Percentiles rank a stretch among this genome's conserved stretches.
Evolutionary conservation across 2,888 invertebrate genomes (phyloP).

Genomic region (Hirudinaria manillensis): DNA sequence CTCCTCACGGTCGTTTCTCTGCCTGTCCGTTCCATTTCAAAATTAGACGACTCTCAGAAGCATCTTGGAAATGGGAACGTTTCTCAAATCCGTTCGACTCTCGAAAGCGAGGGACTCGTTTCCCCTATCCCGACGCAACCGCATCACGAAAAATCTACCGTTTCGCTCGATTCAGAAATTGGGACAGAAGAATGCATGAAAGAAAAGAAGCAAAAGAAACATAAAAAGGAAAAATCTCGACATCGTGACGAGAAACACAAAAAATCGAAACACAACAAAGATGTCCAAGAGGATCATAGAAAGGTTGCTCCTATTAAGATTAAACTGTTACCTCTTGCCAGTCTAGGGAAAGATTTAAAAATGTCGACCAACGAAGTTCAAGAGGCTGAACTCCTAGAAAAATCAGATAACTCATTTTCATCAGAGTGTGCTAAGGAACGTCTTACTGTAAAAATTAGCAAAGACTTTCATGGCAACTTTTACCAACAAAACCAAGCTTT

Average conservation of each 20-base stretch:
- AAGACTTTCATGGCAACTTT: not conserved
- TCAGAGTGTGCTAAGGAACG: not conserved
- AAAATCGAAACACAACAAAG: slow-evolving; percentile 2
- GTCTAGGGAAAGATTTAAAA: not conserved
- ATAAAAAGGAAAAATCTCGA: not conserved
- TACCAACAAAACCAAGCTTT: not conserved
- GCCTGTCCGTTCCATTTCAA: not conserved
- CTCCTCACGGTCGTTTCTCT: not conserved
- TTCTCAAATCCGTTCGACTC: not conserved
- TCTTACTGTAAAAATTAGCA: not conserved
- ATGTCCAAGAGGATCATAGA: not conserved
- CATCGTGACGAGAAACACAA: not conserved
- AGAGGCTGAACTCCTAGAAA: not conserved
- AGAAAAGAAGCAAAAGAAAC: not conserved
- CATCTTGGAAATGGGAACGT: not conserved
- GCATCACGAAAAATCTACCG: not conserved
- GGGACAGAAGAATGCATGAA: not conserved
- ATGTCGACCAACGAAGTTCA: not conserved
- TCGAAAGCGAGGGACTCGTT: not conserved
- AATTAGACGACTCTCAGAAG: not conserved
- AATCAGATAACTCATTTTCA: not conserved
- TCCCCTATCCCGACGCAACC: not conserved
- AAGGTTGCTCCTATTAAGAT: not conserved
- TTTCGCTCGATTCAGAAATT: not conserved
- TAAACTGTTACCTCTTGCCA: not conserved